A percentile compares a stretch with the other conserved stretches of the same genome.
Evolutionary conservation across 2,113 vertebrate species (phyloP).

Genomic region (Rousettus leschenaultii): DNA sequence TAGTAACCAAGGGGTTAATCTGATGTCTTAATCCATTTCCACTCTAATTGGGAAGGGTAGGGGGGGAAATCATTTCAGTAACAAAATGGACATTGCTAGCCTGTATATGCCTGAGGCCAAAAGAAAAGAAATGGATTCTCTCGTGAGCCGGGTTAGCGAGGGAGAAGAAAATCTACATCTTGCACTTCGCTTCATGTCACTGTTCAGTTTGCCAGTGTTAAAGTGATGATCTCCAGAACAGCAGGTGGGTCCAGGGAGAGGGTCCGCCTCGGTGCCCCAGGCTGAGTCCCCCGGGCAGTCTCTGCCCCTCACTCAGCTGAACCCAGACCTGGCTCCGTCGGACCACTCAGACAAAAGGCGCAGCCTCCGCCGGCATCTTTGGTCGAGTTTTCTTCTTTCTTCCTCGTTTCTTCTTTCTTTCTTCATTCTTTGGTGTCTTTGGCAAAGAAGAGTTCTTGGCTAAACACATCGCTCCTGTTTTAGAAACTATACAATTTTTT

Average conservation of each 20-base stretch:
- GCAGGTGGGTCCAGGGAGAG: slow-evolving; percentile 33
- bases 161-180: slow-evolving; percentile 77
- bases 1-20: slow-evolving; percentile 46
- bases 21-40: slow-evolving; percentile 55
- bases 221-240: slow-evolving; percentile 69
- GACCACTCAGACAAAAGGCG: slow-evolving; percentile 82
- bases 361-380: slow-evolving; percentile 75
- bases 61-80: slow-evolving; percentile 82
- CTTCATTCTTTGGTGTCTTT: neutral
- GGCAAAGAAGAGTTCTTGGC: neutral
- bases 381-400: slow-evolving; percentile 72
- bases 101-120: slow-evolving; percentile 88
- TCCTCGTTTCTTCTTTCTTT: slow-evolving; percentile 44
- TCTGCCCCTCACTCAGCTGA: neutral
- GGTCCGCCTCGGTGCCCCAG: neutral
- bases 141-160: slow-evolving; percentile 85
- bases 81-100: slow-evolving; percentile 87
- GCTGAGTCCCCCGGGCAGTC: neutral
- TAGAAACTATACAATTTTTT: neutral
- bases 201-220: slow-evolving; percentile 77
- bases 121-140: slow-evolving; percentile 81
- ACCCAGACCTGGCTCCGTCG: slow-evolving; percentile 82
- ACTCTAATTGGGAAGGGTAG: slow-evolving; percentile 29
- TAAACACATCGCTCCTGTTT: neutral
- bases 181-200: slow-evolving; percentile 82